These are phyloP conservation scores for Lepeophtheirus nordmannii DNA, from an alignment of 2,888 invertebrate species.

Conservation along the genomic window DNA sequence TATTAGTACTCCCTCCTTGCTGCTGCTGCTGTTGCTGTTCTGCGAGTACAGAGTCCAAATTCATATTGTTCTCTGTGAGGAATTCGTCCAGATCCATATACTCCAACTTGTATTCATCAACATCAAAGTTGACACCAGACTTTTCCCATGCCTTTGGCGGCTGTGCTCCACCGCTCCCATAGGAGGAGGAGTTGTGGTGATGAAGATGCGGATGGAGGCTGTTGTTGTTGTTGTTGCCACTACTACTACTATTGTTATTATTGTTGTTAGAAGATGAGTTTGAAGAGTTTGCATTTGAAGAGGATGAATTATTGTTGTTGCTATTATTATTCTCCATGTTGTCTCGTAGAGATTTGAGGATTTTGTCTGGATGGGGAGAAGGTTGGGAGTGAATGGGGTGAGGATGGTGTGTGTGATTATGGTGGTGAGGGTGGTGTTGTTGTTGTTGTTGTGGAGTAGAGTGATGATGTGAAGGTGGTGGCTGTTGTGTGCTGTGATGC, in stretches of 20 bases:
- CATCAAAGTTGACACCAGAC: neutral
- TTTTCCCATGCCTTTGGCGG: neutral
- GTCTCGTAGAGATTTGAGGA: too few species aligned
- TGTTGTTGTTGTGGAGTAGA: too few species aligned
- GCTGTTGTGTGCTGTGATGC: too few species aligned
- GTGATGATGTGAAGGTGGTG: too few species aligned
- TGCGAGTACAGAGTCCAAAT: constrained; percentile 44
- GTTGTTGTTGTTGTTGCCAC: neutral
- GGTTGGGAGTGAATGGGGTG: too few species aligned
- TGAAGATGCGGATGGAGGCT: neutral
- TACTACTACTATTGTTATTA: neutral
- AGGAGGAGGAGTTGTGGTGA: neutral
- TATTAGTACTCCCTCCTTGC: neutral
- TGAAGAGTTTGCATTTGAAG: neutral
- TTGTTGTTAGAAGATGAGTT: neutral
- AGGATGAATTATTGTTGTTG: neutral
- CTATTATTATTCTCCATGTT: neutral
- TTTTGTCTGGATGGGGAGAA: too few species aligned
- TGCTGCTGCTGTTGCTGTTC: constrained; percentile 13
- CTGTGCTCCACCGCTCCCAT: neutral
- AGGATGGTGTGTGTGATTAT: too few species aligned
- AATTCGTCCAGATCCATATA: constrained; percentile 95
- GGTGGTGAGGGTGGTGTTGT: too few species aligned
- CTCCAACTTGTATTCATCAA: constrained; percentile 41
- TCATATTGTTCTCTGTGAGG: constrained; percentile 84